A percentile compares a stretch with the other conserved stretches of the same genome.
Evolutionary conservation across 2,113 vertebrate species (phyloP).

Genomic region (Platichthys stellatus): DNA sequence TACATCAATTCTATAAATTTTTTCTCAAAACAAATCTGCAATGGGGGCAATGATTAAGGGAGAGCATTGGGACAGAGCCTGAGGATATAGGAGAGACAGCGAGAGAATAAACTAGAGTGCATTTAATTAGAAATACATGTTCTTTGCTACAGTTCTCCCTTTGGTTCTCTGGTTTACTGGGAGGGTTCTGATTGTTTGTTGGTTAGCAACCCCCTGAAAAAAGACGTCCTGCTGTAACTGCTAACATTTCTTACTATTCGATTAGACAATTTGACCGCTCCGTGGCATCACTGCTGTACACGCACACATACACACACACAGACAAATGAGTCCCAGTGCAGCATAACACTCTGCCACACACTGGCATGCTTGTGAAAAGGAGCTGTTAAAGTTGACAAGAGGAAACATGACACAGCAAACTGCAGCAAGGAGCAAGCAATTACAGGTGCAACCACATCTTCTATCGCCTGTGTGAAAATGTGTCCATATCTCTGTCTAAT

Average conservation of each 20-base stretch:
- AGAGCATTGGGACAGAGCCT: background rate
- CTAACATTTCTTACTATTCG: background rate
- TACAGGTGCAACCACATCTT: slow-evolving; percentile 1
- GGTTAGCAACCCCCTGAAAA: background rate
- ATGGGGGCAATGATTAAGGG: slow-evolving; percentile 6
- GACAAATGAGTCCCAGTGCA: slow-evolving; percentile 31
- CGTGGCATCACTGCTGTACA: background rate
- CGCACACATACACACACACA: background rate
- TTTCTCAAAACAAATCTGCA: slow-evolving; percentile 11
- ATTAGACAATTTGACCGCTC: background rate
- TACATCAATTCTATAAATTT: background rate
- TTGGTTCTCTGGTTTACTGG: slow-evolving; percentile 2
- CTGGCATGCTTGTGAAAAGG: background rate
- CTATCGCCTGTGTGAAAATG: slow-evolving; percentile 1
- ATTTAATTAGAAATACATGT: slow-evolving; percentile 41
- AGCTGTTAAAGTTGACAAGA: background rate
- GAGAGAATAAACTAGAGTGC: slow-evolving; percentile 1
- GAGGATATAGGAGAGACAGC: background rate
- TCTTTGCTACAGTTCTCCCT: slow-evolving; percentile 11
- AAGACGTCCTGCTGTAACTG: background rate
- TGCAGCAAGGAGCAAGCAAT: slow-evolving; percentile 1
- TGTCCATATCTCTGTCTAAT: too few species aligned
- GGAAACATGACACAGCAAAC: slow-evolving; percentile 14
- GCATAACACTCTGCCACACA: background rate
- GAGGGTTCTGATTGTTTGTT: slow-evolving; percentile 4